These are phyloP conservation scores for Tetraodon nigroviridis DNA, from an alignment of 2,113 vertebrate genomes.

Conservation along the genomic window DNA sequence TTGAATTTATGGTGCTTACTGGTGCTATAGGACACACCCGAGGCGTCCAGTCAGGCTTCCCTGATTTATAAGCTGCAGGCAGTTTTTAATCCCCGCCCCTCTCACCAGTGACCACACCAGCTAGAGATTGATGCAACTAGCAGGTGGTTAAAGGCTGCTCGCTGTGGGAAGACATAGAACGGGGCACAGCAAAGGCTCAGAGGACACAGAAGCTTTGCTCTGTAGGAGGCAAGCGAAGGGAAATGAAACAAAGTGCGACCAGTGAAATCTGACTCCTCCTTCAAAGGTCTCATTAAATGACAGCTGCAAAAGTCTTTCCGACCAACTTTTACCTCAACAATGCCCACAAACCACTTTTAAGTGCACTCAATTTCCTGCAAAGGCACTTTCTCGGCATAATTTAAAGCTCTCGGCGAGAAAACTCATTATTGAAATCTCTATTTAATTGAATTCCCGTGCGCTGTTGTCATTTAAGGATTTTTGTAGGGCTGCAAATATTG, in stretches of 20 bases:
- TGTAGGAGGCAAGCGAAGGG: conserved; percentile 23
- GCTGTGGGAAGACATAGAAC: conserved; percentile 64
- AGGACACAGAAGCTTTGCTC: conserved; percentile 31
- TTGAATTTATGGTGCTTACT: conserved; percentile 39
- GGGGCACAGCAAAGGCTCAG: conserved; percentile 49
- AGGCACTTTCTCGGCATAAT: conserved; percentile 10
- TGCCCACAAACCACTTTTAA: neutral
- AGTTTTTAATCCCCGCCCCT: conserved; percentile 62
- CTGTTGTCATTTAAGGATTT: too few species aligned
- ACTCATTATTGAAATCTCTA: too few species aligned
- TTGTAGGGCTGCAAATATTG: too few species aligned
- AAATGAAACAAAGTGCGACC: conserved; percentile 26
- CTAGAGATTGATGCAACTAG: conserved; percentile 63
- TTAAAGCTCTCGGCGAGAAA: neutral
- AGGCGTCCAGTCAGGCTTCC: conserved; percentile 22
- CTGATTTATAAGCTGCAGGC: conserved; percentile 61
- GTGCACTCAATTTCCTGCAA: conserved; percentile 15
- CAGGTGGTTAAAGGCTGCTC: conserved; percentile 70
- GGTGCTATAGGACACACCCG: conserved; percentile 37
- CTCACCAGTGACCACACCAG: conserved; percentile 48
- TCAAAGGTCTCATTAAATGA: conserved; percentile 26
- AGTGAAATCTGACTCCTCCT: conserved; percentile 33
- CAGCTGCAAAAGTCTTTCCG: conserved; percentile 19
- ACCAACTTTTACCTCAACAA: conserved; percentile 23
- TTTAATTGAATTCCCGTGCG: too few species aligned